Percentiles rank a stretch among this genome's conserved stretches.
phyloP scores from a whole-genome alignment of 2,888 invertebrate species.

The Therioaphis trifolii region DNA sequence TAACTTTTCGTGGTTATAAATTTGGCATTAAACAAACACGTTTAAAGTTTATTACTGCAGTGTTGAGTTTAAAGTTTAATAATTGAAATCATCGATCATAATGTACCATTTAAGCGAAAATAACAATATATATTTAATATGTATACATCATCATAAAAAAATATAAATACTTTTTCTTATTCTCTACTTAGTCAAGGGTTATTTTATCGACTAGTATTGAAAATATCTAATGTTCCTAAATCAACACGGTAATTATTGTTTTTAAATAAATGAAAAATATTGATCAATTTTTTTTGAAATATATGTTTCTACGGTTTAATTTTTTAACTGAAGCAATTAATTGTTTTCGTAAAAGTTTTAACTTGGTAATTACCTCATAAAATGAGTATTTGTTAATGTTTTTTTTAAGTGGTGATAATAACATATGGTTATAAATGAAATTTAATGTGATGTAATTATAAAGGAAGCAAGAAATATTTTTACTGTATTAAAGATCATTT shows the following conservation, averaged over 20 bases:
- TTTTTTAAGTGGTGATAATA: not conserved
- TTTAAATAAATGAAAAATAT: no score
- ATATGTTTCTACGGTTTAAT: not conserved
- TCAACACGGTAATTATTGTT: no score
- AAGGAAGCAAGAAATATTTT: not conserved
- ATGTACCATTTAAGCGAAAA: not conserved
- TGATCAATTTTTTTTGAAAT: not conserved
- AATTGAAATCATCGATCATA: not conserved
- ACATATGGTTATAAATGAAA: not conserved
- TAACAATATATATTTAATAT: not conserved
- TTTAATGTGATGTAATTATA: not conserved
- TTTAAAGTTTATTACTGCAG: not conserved
- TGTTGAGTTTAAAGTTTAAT: not conserved
- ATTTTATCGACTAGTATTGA: no score
- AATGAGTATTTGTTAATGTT: not conserved
- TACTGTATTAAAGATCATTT: not conserved
- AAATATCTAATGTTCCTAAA: no score
- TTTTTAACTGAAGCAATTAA: not conserved
- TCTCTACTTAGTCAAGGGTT: no score
- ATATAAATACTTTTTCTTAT: not conserved
- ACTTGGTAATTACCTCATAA: not conserved
- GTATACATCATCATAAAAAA: not conserved
- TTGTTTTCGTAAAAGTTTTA: constrained; percentile 5
- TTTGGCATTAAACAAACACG: not conserved
- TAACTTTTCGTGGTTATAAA: not conserved